phyloP scores from a whole-genome alignment of 2,113 vertebrate genomes.

The Cavia porcellus region DNA sequence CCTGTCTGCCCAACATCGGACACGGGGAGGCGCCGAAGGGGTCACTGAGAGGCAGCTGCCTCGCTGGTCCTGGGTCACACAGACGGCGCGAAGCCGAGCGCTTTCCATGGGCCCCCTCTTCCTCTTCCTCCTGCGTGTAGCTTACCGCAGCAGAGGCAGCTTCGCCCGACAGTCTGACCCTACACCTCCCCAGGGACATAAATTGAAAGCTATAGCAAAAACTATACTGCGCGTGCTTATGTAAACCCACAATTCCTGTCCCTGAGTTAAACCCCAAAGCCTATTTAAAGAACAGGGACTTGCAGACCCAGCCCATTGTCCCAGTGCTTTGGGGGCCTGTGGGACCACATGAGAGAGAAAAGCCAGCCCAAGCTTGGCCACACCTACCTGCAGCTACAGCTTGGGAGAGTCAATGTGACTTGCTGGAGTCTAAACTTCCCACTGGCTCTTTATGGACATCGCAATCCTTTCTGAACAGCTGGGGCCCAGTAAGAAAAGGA shows the following conservation, averaged over 20 bases:
- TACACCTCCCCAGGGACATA: not conserved
- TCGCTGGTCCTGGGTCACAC: not conserved
- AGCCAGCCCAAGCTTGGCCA: not conserved
- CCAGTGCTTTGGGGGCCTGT: not conserved
- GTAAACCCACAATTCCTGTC: not conserved
- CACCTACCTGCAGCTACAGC: fast-evolving
- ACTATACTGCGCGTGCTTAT: not conserved
- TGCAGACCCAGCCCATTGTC: not conserved
- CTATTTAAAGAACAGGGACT: not conserved
- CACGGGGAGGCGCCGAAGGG: not conserved
- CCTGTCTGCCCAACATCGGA: not conserved
- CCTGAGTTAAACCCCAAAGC: not conserved
- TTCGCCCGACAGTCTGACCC: not conserved
- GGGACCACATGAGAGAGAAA: not conserved
- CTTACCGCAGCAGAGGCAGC: not conserved
- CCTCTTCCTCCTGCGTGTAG: not conserved
- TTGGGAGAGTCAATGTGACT: not conserved
- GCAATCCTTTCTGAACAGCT: not conserved
- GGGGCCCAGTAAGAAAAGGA: not conserved
- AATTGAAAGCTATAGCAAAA: not conserved
- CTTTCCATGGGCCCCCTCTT: not conserved
- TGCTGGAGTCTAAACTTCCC: not conserved
- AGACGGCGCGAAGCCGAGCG: fast-evolving
- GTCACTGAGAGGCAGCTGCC: not conserved
- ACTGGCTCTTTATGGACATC: not conserved